Evolutionary conservation across 2,113 vertebrate species (phyloP).

Genomic region (Rostratula benghalensis): DNA sequence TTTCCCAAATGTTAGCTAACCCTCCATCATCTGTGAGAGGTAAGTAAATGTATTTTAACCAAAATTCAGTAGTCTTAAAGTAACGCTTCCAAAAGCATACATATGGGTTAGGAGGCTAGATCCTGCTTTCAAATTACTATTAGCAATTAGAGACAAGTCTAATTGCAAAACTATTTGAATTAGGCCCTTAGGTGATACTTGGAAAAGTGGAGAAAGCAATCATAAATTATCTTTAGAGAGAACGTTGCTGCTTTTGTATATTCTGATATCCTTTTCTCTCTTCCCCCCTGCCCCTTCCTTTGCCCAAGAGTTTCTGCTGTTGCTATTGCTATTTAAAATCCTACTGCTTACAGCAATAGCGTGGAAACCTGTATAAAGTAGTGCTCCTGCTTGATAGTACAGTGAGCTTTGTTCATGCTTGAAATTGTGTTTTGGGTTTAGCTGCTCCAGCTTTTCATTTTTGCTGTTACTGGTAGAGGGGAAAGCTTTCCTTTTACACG

Average conservation of each 20-base stretch:
- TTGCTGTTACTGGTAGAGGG: background rate
- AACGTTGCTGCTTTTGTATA: background rate
- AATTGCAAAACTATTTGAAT: background rate
- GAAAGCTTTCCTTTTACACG: background rate
- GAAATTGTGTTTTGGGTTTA: background rate
- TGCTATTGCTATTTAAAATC: background rate
- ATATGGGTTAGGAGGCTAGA: background rate
- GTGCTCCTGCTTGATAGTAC: background rate
- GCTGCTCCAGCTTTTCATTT: background rate
- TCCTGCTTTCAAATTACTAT: background rate
- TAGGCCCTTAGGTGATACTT: background rate
- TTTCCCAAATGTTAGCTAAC: slow-evolving; percentile 43
- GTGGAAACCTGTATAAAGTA: background rate
- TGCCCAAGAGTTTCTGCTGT: background rate
- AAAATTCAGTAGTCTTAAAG: background rate
- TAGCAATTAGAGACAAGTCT: background rate
- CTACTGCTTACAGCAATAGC: background rate
- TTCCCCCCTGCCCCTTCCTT: background rate
- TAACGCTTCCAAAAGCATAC: background rate
- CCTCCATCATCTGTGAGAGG: slow-evolving; percentile 15
- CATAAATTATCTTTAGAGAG: background rate
- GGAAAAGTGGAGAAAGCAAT: background rate
- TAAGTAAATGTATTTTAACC: slow-evolving; percentile 6
- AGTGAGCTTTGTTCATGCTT: background rate
- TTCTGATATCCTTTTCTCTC: background rate